These are phyloP conservation scores for Saguinus midas DNA, from an alignment of 2,113 vertebrate genomes.

Conservation along the genomic window DNA sequence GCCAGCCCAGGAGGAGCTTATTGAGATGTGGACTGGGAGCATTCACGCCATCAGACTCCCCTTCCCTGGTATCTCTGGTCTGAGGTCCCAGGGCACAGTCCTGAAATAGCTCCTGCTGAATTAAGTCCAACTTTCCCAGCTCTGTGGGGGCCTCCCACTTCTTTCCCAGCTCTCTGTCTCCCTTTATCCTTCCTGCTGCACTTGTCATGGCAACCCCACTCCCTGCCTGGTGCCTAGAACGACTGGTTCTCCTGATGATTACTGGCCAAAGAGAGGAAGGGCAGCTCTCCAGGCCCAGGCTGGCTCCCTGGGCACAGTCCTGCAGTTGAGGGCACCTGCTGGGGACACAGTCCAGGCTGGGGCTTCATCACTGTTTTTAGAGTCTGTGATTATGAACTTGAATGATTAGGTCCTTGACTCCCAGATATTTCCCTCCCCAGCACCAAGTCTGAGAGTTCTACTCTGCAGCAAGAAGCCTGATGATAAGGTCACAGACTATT, in stretches of 20 bases:
- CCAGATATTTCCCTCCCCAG: background rate
- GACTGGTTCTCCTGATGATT: background rate
- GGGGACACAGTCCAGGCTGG: background rate
- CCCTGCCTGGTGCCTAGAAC: background rate
- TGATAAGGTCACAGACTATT: background rate
- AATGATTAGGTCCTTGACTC: background rate
- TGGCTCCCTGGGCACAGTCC: background rate
- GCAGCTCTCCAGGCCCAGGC: background rate
- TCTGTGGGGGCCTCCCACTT: background rate
- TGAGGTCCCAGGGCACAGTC: slow-evolving; percentile 37
- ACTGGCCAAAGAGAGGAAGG: background rate
- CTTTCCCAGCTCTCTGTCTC: background rate
- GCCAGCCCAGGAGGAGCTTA: background rate
- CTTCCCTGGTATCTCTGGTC: slow-evolving; percentile 9
- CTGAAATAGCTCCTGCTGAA: slow-evolving; percentile 63
- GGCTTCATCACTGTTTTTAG: background rate
- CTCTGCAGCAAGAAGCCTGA: background rate
- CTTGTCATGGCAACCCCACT: background rate
- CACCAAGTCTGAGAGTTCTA: background rate
- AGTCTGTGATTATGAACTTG: background rate
- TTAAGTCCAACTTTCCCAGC: slow-evolving; percentile 39
- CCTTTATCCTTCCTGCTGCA: background rate
- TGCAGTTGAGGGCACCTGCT: background rate
- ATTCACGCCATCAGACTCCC: background rate
- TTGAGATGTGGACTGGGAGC: background rate